phyloP scores from a whole-genome alignment of 2,797 vertebrate genomes.

The Sebastes itinus region DNA sequence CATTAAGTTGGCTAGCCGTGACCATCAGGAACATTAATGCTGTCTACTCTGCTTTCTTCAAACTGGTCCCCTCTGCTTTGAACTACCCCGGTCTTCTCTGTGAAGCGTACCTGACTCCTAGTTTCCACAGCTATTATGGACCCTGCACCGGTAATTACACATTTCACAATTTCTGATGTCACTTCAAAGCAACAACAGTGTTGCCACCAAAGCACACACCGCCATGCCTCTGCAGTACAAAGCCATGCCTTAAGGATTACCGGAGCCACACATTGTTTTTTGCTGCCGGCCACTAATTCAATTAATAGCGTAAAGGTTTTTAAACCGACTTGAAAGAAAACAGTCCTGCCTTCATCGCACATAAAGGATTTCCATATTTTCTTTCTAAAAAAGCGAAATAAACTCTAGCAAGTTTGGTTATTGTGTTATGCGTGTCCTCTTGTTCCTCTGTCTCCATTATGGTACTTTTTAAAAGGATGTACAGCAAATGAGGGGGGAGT shows the following conservation, averaged over 20 bases:
- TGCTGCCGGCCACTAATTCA: constrained; percentile 81
- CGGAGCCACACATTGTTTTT: constrained; percentile 72
- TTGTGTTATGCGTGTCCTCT: not conserved
- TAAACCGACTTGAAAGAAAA: constrained; percentile 72
- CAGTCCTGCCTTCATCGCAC: constrained; percentile 32
- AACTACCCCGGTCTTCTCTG: constrained; percentile 64
- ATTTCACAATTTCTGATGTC: constrained; percentile 76
- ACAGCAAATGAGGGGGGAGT: constrained; percentile 37
- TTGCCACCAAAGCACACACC: constrained; percentile 54
- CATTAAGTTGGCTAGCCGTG: constrained; percentile 73
- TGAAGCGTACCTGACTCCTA: constrained; percentile 72
- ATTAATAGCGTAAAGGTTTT: constrained; percentile 71
- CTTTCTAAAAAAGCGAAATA: constrained; percentile 38
- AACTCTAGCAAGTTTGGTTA: constrained; percentile 24
- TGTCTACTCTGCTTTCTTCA: constrained; percentile 74
- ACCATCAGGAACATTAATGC: constrained; percentile 75
- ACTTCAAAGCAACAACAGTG: constrained; percentile 82
- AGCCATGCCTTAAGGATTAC: constrained; percentile 76
- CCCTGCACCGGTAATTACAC: constrained; percentile 80
- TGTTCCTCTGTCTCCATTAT: constrained; percentile 12
- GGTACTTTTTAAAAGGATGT: constrained; percentile 34
- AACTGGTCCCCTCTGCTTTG: constrained; percentile 74
- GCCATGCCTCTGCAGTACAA: constrained; percentile 59
- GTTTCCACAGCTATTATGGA: constrained; percentile 74
- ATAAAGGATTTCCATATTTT: constrained; percentile 40